Evolutionary conservation across 2,888 invertebrate genomes (phyloP), one percentile per base, ranked within the genome.

Genomic region (Cephus pulcher): DNA sequence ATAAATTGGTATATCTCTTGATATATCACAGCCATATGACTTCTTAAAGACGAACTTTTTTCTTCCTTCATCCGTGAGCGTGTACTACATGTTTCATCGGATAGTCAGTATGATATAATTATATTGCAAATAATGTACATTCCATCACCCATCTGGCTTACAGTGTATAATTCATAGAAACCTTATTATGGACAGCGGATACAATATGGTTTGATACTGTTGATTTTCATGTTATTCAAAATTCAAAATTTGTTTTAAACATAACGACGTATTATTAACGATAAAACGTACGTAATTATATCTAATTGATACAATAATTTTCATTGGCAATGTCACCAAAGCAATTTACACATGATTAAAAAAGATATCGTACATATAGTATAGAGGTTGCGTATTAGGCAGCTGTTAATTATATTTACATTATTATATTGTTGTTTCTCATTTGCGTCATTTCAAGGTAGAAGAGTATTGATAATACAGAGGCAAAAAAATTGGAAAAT

Each of bases 11-110:
- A 56, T 56, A 56, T 56, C 9, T 56, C 23, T 56, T 23, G 56
- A 56, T 56, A 56, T 78, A 78, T 78, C 78, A 78, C 78, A 78
- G 78, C 78, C 78, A 75, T 78, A 75, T 75, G 78, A 78, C 75
- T 78, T 75, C 70, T 78, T 78, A 75, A 69, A 30, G 70, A 78
- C 75, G 69, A 78, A 78, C 70, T 78, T 75, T 75, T 75, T 75
- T 78, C 70, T 15, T 40, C 15, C 40, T 40, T 37, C 37, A 12
- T 37, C 40, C 40, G 4, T 1, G 40, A 40, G 6, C 40, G 15
- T 40, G 40, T 35, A 12, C 35, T 40, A 40, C 15, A 15, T 40
- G 1, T 40, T 40, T 40, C 40, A 40, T 15, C 15, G 40, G 40
- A 40, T 40, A 15, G 40, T 15, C 40, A 4, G 15, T 40, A 6